Conservation (phyloP, 2,888 invertebrate species). For the Prosopocoilus inquinatus region DNA sequence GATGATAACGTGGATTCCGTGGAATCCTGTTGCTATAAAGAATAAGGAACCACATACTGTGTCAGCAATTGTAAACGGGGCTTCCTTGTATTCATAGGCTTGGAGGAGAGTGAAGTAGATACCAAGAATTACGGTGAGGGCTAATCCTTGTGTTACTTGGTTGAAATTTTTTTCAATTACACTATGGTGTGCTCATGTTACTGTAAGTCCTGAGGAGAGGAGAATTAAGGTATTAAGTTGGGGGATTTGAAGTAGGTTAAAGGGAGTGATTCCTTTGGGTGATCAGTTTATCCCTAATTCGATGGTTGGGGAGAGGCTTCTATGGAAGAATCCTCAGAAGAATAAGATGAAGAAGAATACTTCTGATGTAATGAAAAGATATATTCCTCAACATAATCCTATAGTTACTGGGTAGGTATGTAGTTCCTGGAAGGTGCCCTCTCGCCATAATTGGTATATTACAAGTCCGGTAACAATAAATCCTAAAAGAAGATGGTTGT, state of each 20-base stretch:
- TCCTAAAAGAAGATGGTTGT: no score
- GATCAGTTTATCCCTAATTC: slow-evolving; percentile 64
- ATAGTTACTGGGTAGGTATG: slow-evolving; percentile 60
- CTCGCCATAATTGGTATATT: no score
- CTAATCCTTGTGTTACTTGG: slow-evolving; percentile 51
- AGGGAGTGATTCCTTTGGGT: slow-evolving; percentile 59
- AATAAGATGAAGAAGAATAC: slow-evolving; percentile 59
- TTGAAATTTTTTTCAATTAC: slow-evolving; percentile 54
- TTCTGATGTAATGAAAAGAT: slow-evolving; percentile 72
- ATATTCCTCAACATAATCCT: slow-evolving; percentile 68
- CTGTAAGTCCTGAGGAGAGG: slow-evolving; percentile 66
- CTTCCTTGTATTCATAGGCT: slow-evolving; percentile 67
- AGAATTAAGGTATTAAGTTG: slow-evolving; percentile 72
- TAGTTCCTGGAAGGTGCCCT: slow-evolving; percentile 64
- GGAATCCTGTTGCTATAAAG: slow-evolving; percentile 73
- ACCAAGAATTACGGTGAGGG: slow-evolving; percentile 59
- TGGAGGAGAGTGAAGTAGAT: slow-evolving; percentile 67
- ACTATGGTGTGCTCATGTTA: slow-evolving; percentile 64
- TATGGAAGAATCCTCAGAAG: slow-evolving; percentile 61
- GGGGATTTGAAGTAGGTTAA: slow-evolving; percentile 71
- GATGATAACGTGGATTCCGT: slow-evolving; percentile 70
- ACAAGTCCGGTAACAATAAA: no score
- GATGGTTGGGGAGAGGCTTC: slow-evolving; percentile 54
- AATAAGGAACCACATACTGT: slow-evolving; percentile 68
- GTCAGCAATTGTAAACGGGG: slow-evolving; percentile 59